Evolutionary conservation across 1,140 invertebrate genomes (phyloP).

Genomic region (Trialeurodes vaporariorum): DNA sequence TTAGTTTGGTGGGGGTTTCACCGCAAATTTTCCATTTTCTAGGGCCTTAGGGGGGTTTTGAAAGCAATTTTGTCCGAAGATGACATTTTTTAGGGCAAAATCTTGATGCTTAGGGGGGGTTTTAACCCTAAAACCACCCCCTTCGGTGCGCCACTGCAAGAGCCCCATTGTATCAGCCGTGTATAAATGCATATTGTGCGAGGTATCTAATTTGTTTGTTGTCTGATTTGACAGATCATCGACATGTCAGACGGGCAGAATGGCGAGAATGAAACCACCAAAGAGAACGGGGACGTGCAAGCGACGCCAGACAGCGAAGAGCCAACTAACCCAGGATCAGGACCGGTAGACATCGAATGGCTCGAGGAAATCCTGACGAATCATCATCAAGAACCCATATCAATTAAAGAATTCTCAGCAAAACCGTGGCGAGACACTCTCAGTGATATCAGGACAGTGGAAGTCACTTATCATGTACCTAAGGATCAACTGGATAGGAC

Average conservation of each 20-base stretch:
- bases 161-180: too few species aligned
- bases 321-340: not conserved
- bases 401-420: not conserved
- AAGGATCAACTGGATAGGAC: conserved; percentile 25
- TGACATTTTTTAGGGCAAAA: too few species aligned
- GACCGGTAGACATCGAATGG: not conserved
- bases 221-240: not conserved
- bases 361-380: not conserved
- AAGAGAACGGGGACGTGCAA: not conserved
- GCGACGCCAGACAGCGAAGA: not conserved
- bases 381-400: not conserved
- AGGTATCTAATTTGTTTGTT: too few species aligned
- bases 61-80: too few species aligned
- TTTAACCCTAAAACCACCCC: too few species aligned
- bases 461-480: conserved; percentile 28
- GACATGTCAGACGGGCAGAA: not conserved
- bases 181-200: too few species aligned
- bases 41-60: too few species aligned
- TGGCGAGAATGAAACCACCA: not conserved
- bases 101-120: too few species aligned
- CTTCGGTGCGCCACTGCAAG: too few species aligned
- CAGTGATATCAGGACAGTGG: conserved; percentile 47
- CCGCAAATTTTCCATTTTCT: too few species aligned
- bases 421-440: conserved; percentile 33
- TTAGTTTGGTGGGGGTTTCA: too few species aligned